Base-by-base conservation (phyloP, 2,113 vertebrate genomes). In the Notothenia coriiceps region DNA sequence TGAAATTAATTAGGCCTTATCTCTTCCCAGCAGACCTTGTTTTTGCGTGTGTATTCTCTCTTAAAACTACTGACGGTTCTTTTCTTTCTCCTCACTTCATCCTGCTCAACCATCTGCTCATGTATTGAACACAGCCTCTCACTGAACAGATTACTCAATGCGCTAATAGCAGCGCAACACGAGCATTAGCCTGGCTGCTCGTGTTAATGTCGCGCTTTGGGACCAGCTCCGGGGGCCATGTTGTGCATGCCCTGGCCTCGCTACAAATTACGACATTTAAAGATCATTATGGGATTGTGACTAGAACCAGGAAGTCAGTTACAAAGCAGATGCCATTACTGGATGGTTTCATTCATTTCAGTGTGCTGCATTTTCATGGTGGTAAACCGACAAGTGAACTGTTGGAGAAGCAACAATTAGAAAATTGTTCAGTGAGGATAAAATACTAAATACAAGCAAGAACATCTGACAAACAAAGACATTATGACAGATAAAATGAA, bases 1-100 rank as follows among this genome's bases (percentile, higher is more conserved):
- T 87, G 52, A 73, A 85, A 88, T 89, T 70, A 86, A 93, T 91
- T 86, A 84, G 71, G 40, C 40, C 77, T 88, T 89, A 84, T 91
- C 89, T 76, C 86, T 47, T 85, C 67, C 74, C 65, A 54, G 47
- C 90, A 92, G 86, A 79, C 81, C 70, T 80, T 57, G 79, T 82
- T 56, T 68, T 13, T 64, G 40, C 35, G 17, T 74, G 14, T 82
- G 6, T 73, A 57, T 40, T 29, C 22, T 50, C 44, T 74, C 50
- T 82, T 65, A 83, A 84, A 86, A 74, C 68, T 72, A 64, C 80
- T 63, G 74, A 80, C 80, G 71, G 29, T 66, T 57, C 70, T 70
- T 55, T 49, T 44, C 84, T 80, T 86, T 67, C 79, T 77, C 13
- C 44, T 70, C 59, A 71, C 66, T 77, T 84, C 63, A 77, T 88